Conservation (phyloP, 2,888 invertebrate species). For the Ferrisia virgata region DNA sequence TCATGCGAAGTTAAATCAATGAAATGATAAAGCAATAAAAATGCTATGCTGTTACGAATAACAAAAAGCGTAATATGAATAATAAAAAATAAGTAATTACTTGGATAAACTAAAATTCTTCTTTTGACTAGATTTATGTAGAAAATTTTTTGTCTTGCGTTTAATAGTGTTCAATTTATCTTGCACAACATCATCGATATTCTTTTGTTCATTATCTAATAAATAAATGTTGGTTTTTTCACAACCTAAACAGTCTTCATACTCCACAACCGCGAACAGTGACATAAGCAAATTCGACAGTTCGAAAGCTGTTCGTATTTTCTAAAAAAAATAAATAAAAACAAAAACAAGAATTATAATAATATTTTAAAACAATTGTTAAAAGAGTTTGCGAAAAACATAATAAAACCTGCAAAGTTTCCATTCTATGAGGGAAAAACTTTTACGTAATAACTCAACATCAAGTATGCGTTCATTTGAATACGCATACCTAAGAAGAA, state of each 20-base stretch:
- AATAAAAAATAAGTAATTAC: neutral
- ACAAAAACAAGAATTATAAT: neutral
- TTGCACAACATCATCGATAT: constrained; percentile 37
- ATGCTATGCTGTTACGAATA: neutral
- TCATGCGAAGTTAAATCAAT: neutral
- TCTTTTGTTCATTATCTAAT: constrained; percentile 1
- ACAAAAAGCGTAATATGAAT: neutral
- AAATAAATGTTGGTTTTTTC: constrained; percentile 12
- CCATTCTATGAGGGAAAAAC: neutral
- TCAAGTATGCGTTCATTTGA: neutral
- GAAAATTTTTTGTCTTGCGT: constrained; percentile 32
- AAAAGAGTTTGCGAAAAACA: neutral
- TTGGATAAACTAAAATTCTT: constrained; percentile 20
- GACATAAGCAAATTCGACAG: constrained; percentile 35
- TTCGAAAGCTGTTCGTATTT: constrained; percentile 15
- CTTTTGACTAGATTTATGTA: constrained; percentile 10
- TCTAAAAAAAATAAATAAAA: constrained; percentile 29
- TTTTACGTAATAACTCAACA: neutral
- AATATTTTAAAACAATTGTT: neutral
- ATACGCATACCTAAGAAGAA: neutral
- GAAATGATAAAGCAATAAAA: neutral
- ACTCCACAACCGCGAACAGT: constrained; percentile 35
- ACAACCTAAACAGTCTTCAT: constrained; percentile 34
- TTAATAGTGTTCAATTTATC: constrained; percentile 36
- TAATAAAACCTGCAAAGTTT: neutral